Evolutionary conservation across 2,888 invertebrate species (phyloP), one percentile per base, ranked within the genome.

Genomic region (Cosmopolites sordidus): DNA sequence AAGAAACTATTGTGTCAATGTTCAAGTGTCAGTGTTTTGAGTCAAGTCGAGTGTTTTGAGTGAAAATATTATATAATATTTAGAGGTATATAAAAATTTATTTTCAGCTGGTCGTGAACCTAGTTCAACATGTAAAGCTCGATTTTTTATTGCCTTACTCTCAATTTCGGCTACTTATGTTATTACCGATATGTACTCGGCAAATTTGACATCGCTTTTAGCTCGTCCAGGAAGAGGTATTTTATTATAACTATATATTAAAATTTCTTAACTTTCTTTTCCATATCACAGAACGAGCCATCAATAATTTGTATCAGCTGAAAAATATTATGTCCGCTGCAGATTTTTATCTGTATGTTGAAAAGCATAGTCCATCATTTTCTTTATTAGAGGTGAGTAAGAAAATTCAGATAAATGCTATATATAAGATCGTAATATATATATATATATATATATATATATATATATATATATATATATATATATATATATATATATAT

Each of bases 121-220:
- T 0, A 82, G 82, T 18, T 78, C 79, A 46, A 83, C 81, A 1
- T 79, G 82, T 66, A 83, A 85, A 62, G 82, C 83, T 1, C 79
- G 87, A 43, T 78, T 86, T 40, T 79, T 87, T n/a, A 79, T 82
- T 11, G 82, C 85, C 18, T 72, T 87, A 2, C 78, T 87, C 42
- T 86, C 86, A 45, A 76, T 88, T n/a, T 83, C 84, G 18, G 84
- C 86, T 1, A 88, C 88, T 0, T 88, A 88, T 68, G 86, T 88
- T 2, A 82, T 88, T 43, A 86, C 84, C 0, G 87, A 87, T 69
- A 84, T 88, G 78, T 88, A 88, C 68, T 87, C 87, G 0, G 87
- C 88, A 0, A 87, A 87, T 70, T 71, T 88, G 56, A 88, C 87
- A 8, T 87, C 87, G 2, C 75, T 88, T 16, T 76, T 88, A 51